Percentiles rank a stretch among this genome's conserved stretches.
phyloP scores from a whole-genome alignment of 2,888 invertebrate genomes.

The Gari tellinella region DNA sequence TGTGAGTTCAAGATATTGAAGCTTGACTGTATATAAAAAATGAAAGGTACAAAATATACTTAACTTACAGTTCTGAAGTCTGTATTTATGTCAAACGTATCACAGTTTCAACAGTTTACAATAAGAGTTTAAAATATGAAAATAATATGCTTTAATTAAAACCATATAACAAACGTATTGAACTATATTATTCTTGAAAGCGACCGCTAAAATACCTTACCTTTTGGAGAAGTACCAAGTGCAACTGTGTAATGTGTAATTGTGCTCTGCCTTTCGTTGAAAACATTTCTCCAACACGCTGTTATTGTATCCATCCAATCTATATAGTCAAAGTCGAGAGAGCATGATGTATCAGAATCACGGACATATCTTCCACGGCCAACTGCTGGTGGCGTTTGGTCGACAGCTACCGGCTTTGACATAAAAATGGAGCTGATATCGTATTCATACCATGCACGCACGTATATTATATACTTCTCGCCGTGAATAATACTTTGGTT shows the following conservation, averaged over 20 bases:
- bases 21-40: too few relatives aligned
- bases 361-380: slow-evolving; percentile 47
- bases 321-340: slow-evolving; percentile 59
- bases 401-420: slow-evolving; percentile 54
- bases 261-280: slow-evolving; percentile 27
- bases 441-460: slow-evolving; percentile 54
- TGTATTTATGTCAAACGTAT: too few relatives aligned
- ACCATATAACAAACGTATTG: too few relatives aligned
- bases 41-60: too few relatives aligned
- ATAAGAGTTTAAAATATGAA: too few relatives aligned
- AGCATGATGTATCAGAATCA: slow-evolving; percentile 53
- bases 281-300: slow-evolving; percentile 64
- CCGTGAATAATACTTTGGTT: slow-evolving; percentile 36
- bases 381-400: slow-evolving; percentile 58
- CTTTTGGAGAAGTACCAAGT: slow-evolving; percentile 37
- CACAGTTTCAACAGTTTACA: too few relatives aligned
- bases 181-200: too few relatives aligned
- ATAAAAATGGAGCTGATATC: slow-evolving; percentile 25
- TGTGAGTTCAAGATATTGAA: too few relatives aligned
- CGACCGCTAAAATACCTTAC: slow-evolving; percentile 26
- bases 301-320: slow-evolving; percentile 50
- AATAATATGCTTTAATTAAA: too few relatives aligned
- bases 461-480: slow-evolving; percentile 38
- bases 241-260: slow-evolving; percentile 29
- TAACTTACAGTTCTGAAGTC: too few relatives aligned